Evolutionary conservation across 2,888 invertebrate genomes (phyloP).

Genomic region (Euphydryas editha): DNA sequence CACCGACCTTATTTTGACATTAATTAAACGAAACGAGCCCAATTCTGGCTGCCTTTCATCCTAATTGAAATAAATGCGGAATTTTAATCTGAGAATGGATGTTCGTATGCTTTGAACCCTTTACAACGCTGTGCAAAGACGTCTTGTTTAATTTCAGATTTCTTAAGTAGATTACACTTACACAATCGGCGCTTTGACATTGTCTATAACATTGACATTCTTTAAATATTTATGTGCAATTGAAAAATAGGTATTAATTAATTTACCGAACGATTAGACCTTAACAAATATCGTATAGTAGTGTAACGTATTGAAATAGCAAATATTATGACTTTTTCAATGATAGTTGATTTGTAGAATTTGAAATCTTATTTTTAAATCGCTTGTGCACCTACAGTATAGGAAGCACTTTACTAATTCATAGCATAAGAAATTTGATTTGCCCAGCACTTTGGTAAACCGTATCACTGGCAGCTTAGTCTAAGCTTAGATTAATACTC

Average conservation of each 20-base stretch:
- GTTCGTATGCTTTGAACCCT: constrained; percentile 14
- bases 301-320: too few species aligned
- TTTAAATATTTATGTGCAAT: constrained; percentile 4
- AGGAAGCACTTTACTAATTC: too few species aligned
- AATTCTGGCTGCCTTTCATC: constrained; percentile 17
- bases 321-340: too few species aligned
- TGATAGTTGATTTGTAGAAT: too few species aligned
- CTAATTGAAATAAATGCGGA: constrained; percentile 29
- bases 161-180: constrained; percentile 20
- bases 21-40: constrained; percentile 21
- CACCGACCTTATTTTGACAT: constrained; percentile 18
- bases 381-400: too few species aligned
- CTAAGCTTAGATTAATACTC: too few species aligned
- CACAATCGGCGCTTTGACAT: constrained; percentile 7
- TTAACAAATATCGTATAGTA: too few species aligned
- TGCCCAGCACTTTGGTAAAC: too few species aligned
- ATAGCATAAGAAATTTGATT: too few species aligned
- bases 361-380: too few species aligned
- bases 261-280: not conserved
- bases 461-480: too few species aligned
- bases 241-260: constrained; percentile 4
- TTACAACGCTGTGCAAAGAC: constrained; percentile 5
- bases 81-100: constrained; percentile 19
- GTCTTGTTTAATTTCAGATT: constrained; percentile 14
- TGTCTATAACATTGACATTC: not conserved